Evolutionary conservation across 1,140 invertebrate genomes (phyloP), one percentile per base, ranked within the genome.

Genomic region (Glossosoma conforme): DNA sequence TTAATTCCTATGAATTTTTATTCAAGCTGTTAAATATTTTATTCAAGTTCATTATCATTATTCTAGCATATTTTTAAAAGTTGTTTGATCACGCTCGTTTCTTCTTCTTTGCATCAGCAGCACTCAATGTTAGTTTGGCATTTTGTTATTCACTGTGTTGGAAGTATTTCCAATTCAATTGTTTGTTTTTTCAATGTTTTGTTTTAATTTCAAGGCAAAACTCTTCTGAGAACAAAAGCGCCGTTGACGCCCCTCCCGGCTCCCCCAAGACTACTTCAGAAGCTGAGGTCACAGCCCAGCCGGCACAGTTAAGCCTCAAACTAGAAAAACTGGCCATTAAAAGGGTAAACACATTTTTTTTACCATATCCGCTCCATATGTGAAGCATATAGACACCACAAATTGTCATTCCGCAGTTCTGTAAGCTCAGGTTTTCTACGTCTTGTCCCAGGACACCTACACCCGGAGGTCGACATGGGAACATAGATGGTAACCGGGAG

Each of bases 131-230:
- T n/a, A n/a, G n/a, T n/a, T n/a, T n/a, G n/a, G n/a, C n/a, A n/a
- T n/a, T n/a, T n/a, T n/a, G n/a, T n/a, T n/a, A n/a, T n/a, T n/a
- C n/a, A n/a, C n/a, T n/a, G n/a, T n/a, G n/a, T n/a, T n/a, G n/a
- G n/a, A n/a, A 28, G 6, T 28, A 8, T 28, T 28, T 28, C n/a
- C 25, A n/a, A 8, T n/a, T 8, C 25, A 8, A 28, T n/a, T 28
- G 25, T 28, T n/a, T 28, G 6, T 28, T 6, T 28, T 28, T 8
- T n/a, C 25, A 28, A 6, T 36, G 33, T 9, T 36, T 17, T 38
- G 13, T 38, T n/a, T 38, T 38, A 6, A 5, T 17, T 54, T 65
- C 3, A 58, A 74, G 72, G 50, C 72, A 74, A 70, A 72, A 72
- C 56, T 74, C 72, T 6, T 65, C 69, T 8, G 72, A 72, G 53